Conservation (phyloP, 2,888 invertebrate species). For the Acholoe squamosa region DNA sequence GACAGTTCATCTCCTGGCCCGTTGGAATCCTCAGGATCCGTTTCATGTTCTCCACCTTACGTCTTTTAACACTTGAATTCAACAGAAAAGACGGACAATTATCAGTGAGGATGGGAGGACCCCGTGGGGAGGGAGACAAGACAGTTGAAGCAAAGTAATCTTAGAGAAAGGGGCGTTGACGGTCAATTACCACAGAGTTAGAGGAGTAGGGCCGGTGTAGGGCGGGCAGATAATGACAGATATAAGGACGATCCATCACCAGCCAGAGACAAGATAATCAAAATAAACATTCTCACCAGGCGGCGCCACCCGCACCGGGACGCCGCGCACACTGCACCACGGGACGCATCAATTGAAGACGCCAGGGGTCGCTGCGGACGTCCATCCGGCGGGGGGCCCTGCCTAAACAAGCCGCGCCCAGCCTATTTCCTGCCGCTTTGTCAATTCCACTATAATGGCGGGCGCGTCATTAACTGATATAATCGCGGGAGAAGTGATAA, state of each 20-base stretch:
- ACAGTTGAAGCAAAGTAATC: neutral
- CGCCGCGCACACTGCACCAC: conserved; percentile 3
- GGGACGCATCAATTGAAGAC: conserved; percentile 57
- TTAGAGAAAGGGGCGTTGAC: neutral
- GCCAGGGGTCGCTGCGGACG: conserved; percentile 53
- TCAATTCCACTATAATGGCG: conserved; percentile 49
- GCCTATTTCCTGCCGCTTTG: conserved; percentile 55
- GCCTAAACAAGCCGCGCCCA: conserved; percentile 39
- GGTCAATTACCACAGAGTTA: neutral
- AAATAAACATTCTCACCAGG: conserved; percentile 43
- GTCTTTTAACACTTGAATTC: neutral
- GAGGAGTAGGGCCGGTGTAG: neutral
- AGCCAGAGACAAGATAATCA: conserved; percentile 48
- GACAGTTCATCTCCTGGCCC: too few species aligned
- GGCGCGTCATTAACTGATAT: conserved; percentile 57
- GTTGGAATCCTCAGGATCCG: too few species aligned
- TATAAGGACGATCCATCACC: conserved; percentile 55
- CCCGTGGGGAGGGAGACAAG: neutral
- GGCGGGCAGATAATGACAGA: conserved; percentile 44
- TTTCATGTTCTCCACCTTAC: neutral
- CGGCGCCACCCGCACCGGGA: conserved; percentile 31
- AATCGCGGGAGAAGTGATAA: conserved; percentile 37
- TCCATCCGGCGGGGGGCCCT: conserved; percentile 41
- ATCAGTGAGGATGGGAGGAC: neutral
- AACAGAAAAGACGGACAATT: neutral